phyloP scores from a whole-genome alignment of 2,797 vertebrate species.

The Tokudaia tokunoshimensis region DNA sequence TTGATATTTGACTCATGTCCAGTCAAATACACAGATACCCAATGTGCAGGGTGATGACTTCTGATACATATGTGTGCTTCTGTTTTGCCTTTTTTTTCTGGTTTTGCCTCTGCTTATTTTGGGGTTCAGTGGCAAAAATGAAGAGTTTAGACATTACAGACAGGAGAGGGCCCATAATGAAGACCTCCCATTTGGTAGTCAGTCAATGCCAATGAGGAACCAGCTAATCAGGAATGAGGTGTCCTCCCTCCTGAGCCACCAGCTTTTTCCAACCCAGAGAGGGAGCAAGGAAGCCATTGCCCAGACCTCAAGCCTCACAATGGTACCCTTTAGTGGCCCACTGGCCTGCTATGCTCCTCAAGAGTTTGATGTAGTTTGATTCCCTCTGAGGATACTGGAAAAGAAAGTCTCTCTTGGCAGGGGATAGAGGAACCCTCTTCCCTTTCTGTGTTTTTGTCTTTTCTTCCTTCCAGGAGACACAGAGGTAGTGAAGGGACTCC shows the following conservation, averaged over 20 bases:
- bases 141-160: background rate
- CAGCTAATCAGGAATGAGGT: background rate
- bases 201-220: background rate
- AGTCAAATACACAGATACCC: background rate
- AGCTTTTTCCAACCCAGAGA: background rate
- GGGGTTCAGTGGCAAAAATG: background rate
- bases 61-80: background rate
- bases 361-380: background rate
- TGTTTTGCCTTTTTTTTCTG: background rate
- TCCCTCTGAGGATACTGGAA: background rate
- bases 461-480: background rate
- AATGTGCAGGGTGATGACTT: background rate
- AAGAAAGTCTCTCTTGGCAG: background rate
- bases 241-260: background rate
- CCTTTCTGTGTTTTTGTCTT: background rate
- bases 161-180: background rate
- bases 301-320: background rate
- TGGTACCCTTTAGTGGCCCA: background rate
- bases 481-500: background rate
- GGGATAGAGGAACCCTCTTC: background rate
- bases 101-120: background rate
- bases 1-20: background rate
- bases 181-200: rapidly evolving
- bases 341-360: background rate
- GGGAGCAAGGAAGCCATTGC: background rate